These are phyloP conservation scores for Synanthedon myopaeformis DNA, from an alignment of 2,888 invertebrate species.

Conservation along the genomic window DNA sequence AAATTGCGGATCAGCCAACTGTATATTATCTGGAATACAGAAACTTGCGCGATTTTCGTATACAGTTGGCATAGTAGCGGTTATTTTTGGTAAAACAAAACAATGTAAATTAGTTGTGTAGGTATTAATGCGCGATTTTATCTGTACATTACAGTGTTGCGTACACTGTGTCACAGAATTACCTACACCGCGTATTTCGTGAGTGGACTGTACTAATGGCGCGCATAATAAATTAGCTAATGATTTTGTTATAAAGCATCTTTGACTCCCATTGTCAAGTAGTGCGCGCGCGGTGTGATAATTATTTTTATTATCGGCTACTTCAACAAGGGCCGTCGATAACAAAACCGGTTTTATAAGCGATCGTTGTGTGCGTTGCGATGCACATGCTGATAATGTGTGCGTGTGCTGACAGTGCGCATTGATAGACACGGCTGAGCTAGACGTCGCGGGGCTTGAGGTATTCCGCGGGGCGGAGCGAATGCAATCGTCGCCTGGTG, in stretches of 20 bases:
- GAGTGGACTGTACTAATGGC: not conserved
- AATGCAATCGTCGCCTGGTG: not conserved
- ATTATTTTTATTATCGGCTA: not conserved
- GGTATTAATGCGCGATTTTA: slow-evolving; percentile 1
- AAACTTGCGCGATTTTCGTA: not conserved
- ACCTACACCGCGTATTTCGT: too few species aligned
- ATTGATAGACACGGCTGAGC: too few species aligned
- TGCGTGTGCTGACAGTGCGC: not conserved
- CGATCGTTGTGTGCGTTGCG: not conserved
- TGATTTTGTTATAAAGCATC: not conserved
- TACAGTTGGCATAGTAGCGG: slow-evolving; percentile 1
- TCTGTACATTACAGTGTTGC: not conserved
- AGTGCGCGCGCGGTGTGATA: not conserved
- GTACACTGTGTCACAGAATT: not conserved
- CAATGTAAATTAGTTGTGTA: slow-evolving; percentile 1
- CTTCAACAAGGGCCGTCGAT: not conserved
- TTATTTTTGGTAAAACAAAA: slow-evolving; percentile 5
- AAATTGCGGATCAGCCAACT: not conserved
- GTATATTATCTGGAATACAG: not conserved
- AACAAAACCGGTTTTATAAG: not conserved
- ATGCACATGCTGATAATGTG: not conserved
- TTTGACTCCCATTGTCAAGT: slow-evolving; percentile 1
- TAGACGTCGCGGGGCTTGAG: too few species aligned
- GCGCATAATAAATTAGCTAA: not conserved
- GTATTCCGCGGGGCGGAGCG: not conserved